Percentiles rank a stretch among this genome's conserved stretches.
Conservation (phyloP, 2,113 vertebrate genomes). For the Indri indri region DNA sequence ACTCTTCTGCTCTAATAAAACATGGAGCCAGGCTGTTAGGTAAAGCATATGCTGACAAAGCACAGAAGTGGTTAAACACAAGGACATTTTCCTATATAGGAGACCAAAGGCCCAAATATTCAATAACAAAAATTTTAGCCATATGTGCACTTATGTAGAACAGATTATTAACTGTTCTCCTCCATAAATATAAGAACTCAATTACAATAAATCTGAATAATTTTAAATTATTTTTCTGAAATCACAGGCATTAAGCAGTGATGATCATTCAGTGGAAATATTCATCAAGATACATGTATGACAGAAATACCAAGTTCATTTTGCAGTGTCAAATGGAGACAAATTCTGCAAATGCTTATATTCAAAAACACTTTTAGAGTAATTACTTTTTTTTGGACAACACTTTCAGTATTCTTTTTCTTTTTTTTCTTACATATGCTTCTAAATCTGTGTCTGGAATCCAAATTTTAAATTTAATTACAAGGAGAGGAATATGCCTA, state of each 20-base stretch:
- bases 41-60: constrained; percentile 58
- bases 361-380: constrained; percentile 64
- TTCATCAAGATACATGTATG: constrained; percentile 74
- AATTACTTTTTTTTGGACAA: constrained; percentile 61
- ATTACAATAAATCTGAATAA: constrained; percentile 71
- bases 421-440: constrained; percentile 71
- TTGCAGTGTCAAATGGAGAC: constrained; percentile 77
- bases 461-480: constrained; percentile 75
- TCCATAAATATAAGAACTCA: constrained; percentile 63
- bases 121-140: constrained; percentile 73
- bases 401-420: constrained; percentile 54
- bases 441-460: constrained; percentile 72
- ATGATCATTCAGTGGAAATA: constrained; percentile 77
- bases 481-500: constrained; percentile 63
- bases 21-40: constrained; percentile 61
- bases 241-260: constrained; percentile 69
- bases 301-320: constrained; percentile 81
- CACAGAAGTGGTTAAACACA: constrained; percentile 55
- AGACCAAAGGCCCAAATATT: constrained; percentile 69
- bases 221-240: constrained; percentile 81
- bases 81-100: constrained; percentile 47
- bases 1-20: constrained; percentile 51
- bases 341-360: constrained; percentile 69
- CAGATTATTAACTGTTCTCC: constrained; percentile 69
- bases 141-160: constrained; percentile 68